A percentile compares a stretch with the other conserved stretches of the same genome.
Conservation (phyloP, 2,797 vertebrate genomes). For the Taeniopygia guttata region DNA sequence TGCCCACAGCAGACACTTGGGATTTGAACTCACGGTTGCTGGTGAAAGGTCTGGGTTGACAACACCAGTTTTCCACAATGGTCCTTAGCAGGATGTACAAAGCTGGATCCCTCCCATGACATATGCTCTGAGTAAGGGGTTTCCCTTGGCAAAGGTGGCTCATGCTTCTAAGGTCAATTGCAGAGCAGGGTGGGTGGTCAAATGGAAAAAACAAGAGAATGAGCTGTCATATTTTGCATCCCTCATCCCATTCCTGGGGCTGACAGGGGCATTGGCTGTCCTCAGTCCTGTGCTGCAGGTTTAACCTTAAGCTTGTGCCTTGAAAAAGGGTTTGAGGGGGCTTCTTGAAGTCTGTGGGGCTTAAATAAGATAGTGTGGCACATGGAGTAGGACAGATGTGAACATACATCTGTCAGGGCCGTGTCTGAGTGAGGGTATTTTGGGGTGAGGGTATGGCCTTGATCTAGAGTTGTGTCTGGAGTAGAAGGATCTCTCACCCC, state of each 20-base stretch:
- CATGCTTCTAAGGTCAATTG: not conserved
- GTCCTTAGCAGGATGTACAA: not conserved
- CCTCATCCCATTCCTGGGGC: not conserved
- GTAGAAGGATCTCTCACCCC: not conserved
- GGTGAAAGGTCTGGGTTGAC: slow-evolving; percentile 60
- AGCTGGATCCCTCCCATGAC: not conserved
- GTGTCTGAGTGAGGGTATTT: not conserved
- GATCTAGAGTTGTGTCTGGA: not conserved
- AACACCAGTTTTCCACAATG: not conserved
- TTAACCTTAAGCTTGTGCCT: not conserved
- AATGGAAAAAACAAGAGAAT: not conserved
- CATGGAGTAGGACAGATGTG: accelerated
- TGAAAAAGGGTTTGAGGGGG: not conserved
- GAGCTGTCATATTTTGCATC: not conserved
- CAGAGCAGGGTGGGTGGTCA: not conserved
- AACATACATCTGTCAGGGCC: not conserved
- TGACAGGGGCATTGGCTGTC: not conserved
- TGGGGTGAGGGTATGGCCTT: not conserved
- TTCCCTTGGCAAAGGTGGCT: not conserved
- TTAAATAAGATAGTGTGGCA: not conserved
- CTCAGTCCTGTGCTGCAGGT: not conserved
- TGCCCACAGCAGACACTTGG: slow-evolving; percentile 51
- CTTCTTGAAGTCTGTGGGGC: not conserved
- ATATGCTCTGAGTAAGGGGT: not conserved
- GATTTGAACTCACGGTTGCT: slow-evolving; percentile 11